Percentiles rank a stretch among this genome's conserved stretches.
Conservation (phyloP, 2,888 invertebrate genomes). For the Lottia gigantea region DNA sequence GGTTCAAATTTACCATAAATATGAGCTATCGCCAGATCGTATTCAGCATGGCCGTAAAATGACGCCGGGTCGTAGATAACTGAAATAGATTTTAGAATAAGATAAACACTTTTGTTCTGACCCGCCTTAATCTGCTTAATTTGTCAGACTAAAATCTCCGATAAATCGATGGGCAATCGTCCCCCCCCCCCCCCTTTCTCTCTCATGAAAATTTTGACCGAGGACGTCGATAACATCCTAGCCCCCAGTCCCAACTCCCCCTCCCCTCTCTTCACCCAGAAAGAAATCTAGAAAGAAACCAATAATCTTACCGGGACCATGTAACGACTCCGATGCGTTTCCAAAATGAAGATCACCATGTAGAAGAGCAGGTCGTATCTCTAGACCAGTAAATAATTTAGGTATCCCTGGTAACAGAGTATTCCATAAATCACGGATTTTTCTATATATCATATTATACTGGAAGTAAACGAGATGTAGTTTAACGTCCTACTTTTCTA, state of each 20-base stretch:
- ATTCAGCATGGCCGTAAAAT: slow-evolving; percentile 74
- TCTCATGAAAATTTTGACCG: too few relatives aligned
- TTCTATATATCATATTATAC: slow-evolving; percentile 50
- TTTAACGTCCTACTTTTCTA: too few relatives aligned
- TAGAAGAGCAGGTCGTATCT: slow-evolving; percentile 71
- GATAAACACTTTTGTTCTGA: too few relatives aligned
- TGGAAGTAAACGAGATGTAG: too few relatives aligned
- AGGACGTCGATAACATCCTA: too few relatives aligned
- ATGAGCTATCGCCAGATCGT: slow-evolving; percentile 71
- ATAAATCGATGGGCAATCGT: too few relatives aligned
- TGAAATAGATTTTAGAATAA: slow-evolving; percentile 62
- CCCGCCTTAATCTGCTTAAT: too few relatives aligned
- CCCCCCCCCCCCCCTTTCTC: too few relatives aligned
- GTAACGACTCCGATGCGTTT: slow-evolving; percentile 70
- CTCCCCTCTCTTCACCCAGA: too few relatives aligned
- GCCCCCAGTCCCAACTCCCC: too few relatives aligned
- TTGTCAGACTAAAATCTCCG: too few relatives aligned
- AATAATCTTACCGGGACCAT: slow-evolving; percentile 67
- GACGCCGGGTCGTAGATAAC: slow-evolving; percentile 73
- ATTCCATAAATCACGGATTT: slow-evolving; percentile 71
- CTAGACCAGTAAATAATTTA: slow-evolving; percentile 68
- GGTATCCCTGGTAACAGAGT: slow-evolving; percentile 68
- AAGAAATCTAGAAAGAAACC: too few relatives aligned
- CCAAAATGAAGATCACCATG: slow-evolving; percentile 76
- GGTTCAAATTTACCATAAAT: slow-evolving; percentile 72